Base-by-base conservation (phyloP, 2,797 vertebrate genomes). In the Urocyon cinereoargenteus region DNA sequence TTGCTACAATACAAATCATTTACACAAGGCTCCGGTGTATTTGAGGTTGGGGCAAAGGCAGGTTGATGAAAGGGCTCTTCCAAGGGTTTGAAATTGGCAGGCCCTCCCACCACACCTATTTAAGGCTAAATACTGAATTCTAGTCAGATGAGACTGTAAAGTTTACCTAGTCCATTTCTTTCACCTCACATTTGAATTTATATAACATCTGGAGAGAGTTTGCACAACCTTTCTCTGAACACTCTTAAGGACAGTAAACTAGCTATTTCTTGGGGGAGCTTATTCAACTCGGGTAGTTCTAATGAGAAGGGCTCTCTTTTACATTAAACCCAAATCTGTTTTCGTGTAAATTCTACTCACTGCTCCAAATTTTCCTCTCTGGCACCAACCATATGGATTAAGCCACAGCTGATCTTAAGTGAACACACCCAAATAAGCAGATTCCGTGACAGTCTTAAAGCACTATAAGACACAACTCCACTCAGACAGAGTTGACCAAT, bases 1-100 rank as follows among this genome's bases (percentile, higher is more conserved):
- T 49, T 78, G 73, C 64, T 90, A 70, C 57, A 96, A 79, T 36
- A 93, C 84, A 84, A 89, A 94, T 92, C 24, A 84, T 92, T 92
- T 96, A 94, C 13, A 40, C 10, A 90, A 86, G 94, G 19, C 31
- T 98, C 73, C 40, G 57, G 64, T 24, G 91, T 87, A 90, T 85
- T 81, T 96, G 97, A 95, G 91, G 81, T 86, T 78, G 89, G 59
- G 51, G 62, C 15, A 66, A 89, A 79, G 70, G 28, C 89, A 93
- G 51, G 61, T 19, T 79, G 66, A 92, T n/a, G 45, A 92, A 97
- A 97, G 83, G 68, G 36, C 85, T 91, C 78, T n/a, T 94, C 26
- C 79, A 86, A 93, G 28, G 79, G 34, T 84, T 77, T 94, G 31
- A 85, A 96, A 88, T 36, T 85, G 45, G 87, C 70, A 94, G 77